A percentile compares a stretch with the other conserved stretches of the same genome.
phyloP scores from a whole-genome alignment of 35 echinoderm and acorn worm genomes.

The Stichopus chloronotus region DNA sequence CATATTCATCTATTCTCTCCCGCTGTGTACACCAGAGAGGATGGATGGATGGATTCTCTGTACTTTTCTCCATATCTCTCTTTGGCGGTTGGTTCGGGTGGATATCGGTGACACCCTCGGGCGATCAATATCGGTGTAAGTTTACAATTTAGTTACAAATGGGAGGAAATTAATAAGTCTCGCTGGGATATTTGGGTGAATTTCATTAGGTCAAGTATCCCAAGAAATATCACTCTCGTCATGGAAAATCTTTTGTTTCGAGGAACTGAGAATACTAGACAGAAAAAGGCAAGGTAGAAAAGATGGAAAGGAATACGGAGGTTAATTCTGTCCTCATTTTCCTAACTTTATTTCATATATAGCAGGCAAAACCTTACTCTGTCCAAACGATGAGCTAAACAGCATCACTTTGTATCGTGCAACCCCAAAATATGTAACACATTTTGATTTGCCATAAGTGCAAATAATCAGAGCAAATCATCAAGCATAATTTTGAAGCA shows the following conservation, averaged over 20 bases:
- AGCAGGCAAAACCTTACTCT: too few species aligned
- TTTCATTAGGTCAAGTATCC: constrained; percentile 35
- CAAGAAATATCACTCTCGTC: background rate
- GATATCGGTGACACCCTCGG: constrained; percentile 4
- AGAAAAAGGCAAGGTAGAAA: background rate
- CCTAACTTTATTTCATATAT: too few species aligned
- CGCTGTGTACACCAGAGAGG: background rate
- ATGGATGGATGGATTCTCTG: background rate
- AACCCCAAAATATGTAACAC: too few species aligned
- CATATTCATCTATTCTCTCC: background rate
- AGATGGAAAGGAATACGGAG: too few species aligned
- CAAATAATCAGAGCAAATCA: too few species aligned
- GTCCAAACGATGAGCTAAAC: too few species aligned
- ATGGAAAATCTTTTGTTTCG: constrained; percentile 1
- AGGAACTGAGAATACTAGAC: background rate
- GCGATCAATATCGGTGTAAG: constrained; percentile 31
- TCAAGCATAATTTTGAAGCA: too few species aligned
- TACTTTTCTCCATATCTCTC: background rate
- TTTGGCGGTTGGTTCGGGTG: background rate
- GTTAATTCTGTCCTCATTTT: too few species aligned
- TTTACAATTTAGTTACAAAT: constrained; percentile 43
- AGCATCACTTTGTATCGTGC: too few species aligned
- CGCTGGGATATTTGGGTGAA: constrained; percentile 37
- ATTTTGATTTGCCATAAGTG: too few species aligned
- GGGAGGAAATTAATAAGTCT: constrained; percentile 39